Evolutionary conservation across 2,113 vertebrate genomes (phyloP), one percentile per base, ranked within the genome.

Genomic region (Melospiza georgiana): DNA sequence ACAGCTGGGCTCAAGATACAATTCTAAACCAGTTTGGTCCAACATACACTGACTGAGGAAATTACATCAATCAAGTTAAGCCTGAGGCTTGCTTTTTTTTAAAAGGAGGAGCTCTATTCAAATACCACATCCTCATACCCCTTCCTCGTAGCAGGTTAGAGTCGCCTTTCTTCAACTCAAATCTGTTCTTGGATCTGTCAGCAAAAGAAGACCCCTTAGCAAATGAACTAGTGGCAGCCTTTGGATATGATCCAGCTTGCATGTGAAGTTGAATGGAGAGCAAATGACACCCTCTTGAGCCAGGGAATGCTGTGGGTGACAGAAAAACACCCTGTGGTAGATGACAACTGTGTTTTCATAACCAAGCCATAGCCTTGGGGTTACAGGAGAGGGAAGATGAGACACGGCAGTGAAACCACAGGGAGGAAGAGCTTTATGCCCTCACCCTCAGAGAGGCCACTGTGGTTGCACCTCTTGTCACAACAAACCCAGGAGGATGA

Each of bases 51-150:
- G 22, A 14, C 58, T 79, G 81, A 93, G n/a, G 49, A 85, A 87
- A 82, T 22, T 22, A 9, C 35, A 63, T 17, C 49, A 67, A 79
- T 8, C 15, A 49, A 48, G 18, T 54, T 84, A 49, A 72, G 22
- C 30, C 15, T 41, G 41, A 46, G 25, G 18, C 19, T 88, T 82
- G 22, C 3, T 63, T 84, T 74, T 74, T 58, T 61, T 4, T 12
- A 74, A 84, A 30, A 68, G 21, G 7, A 65, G 11, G 19, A 69
- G 19, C 24, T 81, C 19, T 51, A 39, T 52, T 89, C 39, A 75
- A 67, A 51, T 3, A 15, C 23, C 5, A 4, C 2, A 2, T 5
- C 35, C 3, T 35, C 9, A 20, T 0, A 0, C 4, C 6, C 4
- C 55, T 87, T 57, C 27, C 17, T 62, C 23, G n/a, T 25, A 87